Evolutionary conservation across 2,888 invertebrate species (phyloP).

Genomic region (Lasioglossum leucozonium): DNA sequence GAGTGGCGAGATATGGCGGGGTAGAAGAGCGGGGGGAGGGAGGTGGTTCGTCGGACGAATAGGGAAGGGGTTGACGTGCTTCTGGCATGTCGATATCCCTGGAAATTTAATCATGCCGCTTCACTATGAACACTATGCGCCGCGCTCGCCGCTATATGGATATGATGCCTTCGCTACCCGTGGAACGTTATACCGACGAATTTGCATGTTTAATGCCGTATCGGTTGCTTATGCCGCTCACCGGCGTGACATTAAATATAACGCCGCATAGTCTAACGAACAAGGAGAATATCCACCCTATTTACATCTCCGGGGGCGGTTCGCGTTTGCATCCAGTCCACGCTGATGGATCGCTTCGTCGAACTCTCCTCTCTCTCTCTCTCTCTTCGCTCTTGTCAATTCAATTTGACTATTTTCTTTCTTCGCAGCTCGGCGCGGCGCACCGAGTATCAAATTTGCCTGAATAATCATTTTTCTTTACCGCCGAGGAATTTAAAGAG

Average conservation of each 20-base stretch:
- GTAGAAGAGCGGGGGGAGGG: constrained; percentile 46
- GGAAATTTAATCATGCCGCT: constrained; percentile 80
- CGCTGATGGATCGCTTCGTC: constrained; percentile 34
- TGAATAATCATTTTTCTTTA: constrained; percentile 5
- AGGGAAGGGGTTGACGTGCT: constrained; percentile 72
- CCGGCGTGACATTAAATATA: constrained; percentile 74
- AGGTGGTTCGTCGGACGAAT: constrained; percentile 20
- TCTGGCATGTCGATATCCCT: constrained; percentile 80
- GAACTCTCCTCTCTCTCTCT: not conserved
- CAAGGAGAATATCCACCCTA: constrained; percentile 21
- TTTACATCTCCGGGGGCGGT: constrained; percentile 13
- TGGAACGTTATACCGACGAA: constrained; percentile 77
- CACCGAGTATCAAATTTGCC: constrained; percentile 1
- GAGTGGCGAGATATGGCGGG: constrained; percentile 63
- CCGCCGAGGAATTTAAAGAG: not conserved
- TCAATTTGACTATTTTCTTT: constrained; percentile 11
- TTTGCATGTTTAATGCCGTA: constrained; percentile 80
- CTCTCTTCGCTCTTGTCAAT: not conserved
- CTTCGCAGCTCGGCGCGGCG: not conserved
- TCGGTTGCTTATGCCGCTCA: constrained; percentile 73
- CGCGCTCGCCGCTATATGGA: constrained; percentile 65
- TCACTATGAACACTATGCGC: constrained; percentile 71
- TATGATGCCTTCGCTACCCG: constrained; percentile 61
- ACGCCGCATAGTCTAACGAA: constrained; percentile 44
- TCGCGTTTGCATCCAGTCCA: constrained; percentile 22